Percentiles rank a stretch among this genome's conserved stretches.
Conservation (phyloP, 2,797 vertebrate genomes). For the Lutjanus argentimaculatus region DNA sequence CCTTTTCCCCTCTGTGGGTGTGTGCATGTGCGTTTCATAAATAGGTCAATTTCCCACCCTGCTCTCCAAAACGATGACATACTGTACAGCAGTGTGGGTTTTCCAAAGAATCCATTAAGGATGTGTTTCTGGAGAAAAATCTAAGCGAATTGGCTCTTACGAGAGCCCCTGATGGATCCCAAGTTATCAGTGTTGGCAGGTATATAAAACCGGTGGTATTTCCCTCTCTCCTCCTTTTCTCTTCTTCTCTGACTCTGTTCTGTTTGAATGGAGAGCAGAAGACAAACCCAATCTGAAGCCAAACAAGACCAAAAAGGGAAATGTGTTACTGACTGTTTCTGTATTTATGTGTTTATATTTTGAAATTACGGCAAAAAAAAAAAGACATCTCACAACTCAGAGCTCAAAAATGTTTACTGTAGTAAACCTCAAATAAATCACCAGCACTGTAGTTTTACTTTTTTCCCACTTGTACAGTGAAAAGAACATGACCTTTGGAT, state of each 20-base stretch:
- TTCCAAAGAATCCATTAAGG: conserved; percentile 1
- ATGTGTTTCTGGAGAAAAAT: neutral
- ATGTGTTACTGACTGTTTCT: neutral
- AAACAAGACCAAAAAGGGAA: neutral
- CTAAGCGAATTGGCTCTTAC: conserved; percentile 29
- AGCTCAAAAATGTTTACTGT: neutral
- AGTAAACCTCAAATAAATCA: neutral
- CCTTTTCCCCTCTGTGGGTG: conserved; percentile 41
- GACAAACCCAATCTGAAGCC: neutral
- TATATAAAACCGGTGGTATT: neutral
- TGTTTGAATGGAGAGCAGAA: neutral
- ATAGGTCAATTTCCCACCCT: conserved; percentile 37
- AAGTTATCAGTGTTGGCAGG: neutral
- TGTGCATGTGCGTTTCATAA: conserved; percentile 33
- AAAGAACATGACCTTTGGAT: neutral
- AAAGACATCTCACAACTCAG: neutral
- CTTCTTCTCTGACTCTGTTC: neutral
- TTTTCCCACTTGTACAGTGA: neutral
- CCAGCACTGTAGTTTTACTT: neutral
- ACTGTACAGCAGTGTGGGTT: neutral
- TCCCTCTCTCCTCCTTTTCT: neutral
- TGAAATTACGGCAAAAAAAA: neutral
- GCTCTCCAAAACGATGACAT: neutral
- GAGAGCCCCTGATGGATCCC: neutral
- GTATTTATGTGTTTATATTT: neutral